phyloP scores from a whole-genome alignment of 2,888 invertebrate species.

The Tipula helvola region DNA sequence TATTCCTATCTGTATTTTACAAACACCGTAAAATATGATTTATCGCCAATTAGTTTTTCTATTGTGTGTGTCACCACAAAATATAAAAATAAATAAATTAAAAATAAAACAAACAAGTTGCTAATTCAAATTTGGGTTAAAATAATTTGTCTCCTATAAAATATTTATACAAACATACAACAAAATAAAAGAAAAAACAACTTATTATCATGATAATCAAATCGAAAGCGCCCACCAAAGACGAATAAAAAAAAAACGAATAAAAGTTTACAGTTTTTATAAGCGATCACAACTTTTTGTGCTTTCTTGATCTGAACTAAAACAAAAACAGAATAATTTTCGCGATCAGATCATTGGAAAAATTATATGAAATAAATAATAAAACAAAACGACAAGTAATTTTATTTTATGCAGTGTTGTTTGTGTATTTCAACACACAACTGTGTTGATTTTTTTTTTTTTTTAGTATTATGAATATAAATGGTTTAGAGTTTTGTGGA shows the following conservation, averaged over 20 bases:
- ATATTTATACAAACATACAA: neutral
- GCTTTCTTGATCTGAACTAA: neutral
- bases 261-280: neutral
- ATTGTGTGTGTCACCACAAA: neutral
- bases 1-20: neutral
- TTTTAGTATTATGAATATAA: neutral
- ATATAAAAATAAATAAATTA: neutral
- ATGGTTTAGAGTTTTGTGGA: neutral
- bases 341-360: neutral
- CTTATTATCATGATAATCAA: neutral
- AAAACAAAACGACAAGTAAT: neutral
- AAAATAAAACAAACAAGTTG: neutral
- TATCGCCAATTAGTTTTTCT: neutral
- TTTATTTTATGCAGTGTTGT: neutral
- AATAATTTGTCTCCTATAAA: neutral
- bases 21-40: neutral
- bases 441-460: neutral
- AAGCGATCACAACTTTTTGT: neutral
- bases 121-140: neutral
- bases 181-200: neutral
- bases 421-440: neutral
- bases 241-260: neutral
- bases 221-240: neutral
- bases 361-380: neutral
- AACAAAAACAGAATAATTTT: neutral